Base-by-base conservation (phyloP, 2,797 vertebrate genomes). In the Sebastes trivittatus region DNA sequence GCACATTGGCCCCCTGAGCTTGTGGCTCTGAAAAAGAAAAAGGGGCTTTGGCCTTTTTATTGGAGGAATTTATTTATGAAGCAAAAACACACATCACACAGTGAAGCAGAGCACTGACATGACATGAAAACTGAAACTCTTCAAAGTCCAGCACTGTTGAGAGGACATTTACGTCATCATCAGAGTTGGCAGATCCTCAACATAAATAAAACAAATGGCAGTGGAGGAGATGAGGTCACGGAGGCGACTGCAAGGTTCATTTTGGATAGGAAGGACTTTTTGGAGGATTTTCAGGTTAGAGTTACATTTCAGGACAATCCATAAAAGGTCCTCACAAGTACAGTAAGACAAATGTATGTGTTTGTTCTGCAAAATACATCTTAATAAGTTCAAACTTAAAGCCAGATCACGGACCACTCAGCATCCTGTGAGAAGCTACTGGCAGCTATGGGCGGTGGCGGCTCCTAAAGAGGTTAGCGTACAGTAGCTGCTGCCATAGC, bases 21-120 rank as follows among this genome's bases (percentile, higher is more conserved):
- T 55, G 32, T 60, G 34, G 55, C 46, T 59, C 29, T 38, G 32
- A 36, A 29, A 42, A 42, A 34, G 2, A 36, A 23, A 58, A 18
- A 16, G 64, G 32, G 59, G n/a, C 22, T 60, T 30, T 54, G 32
- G 32, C 25, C 55, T 77, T 73, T 78, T 77, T 70, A 49, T 66
- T 54, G 38, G n/a, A 70, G 58, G 55, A 27, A 58, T 66, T 8
- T 75, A 63, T 78, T 71, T 63, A 66, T 75, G 42, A 75, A 65
- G 23, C 42, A 64, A 55, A 72, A 72, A 20, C 34, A 27, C 36
- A 38, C 42, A 46, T 69, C 16, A 64, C 11, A 61, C 3, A 66
- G 60, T 55, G 22, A 49, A 60, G 70, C 46, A 36, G 16, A 22
- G 54, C 34, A 18, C 34, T 59, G 75, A 75, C 65, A 62, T 58